Evolutionary conservation across 1,140 invertebrate genomes (phyloP).

Genomic region (Calycopis cecrops): DNA sequence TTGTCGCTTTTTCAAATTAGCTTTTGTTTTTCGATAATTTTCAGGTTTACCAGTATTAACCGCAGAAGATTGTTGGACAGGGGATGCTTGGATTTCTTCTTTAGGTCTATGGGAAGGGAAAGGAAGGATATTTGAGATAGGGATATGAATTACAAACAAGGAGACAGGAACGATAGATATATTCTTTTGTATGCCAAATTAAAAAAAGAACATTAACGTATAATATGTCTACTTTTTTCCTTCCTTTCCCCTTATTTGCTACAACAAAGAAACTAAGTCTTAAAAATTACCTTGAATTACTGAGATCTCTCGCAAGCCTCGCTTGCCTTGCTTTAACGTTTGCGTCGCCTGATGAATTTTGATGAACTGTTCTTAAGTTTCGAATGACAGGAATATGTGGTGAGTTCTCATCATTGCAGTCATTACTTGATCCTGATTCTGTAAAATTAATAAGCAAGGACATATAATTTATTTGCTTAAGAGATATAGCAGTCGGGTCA

Average conservation of each 20-base stretch:
- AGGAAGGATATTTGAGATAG: slow-evolving; percentile 47
- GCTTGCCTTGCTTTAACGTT: slow-evolving; percentile 60
- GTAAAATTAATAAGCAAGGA: slow-evolving; percentile 21
- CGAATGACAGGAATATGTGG: slow-evolving; percentile 62
- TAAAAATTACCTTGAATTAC: slow-evolving; percentile 52
- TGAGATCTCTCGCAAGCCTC: slow-evolving; percentile 57
- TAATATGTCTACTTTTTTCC: slow-evolving; percentile 23
- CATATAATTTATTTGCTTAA: too few relatives aligned
- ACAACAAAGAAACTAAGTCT: slow-evolving; percentile 20
- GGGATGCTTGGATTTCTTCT: slow-evolving; percentile 37
- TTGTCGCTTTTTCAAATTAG: slow-evolving; percentile 47
- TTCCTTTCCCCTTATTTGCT: slow-evolving; percentile 73
- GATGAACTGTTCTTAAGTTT: slow-evolving; percentile 43
- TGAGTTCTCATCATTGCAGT: slow-evolving; percentile 52
- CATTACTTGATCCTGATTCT: slow-evolving; percentile 65
- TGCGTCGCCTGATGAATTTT: slow-evolving; percentile 56
- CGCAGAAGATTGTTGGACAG: slow-evolving; percentile 41
- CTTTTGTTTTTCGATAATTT: slow-evolving; percentile 37
- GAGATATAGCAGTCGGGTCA: too few relatives aligned
- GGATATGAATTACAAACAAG: slow-evolving; percentile 52
- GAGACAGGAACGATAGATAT: slow-evolving; percentile 57
- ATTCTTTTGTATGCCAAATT: slow-evolving; percentile 24
- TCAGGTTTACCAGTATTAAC: slow-evolving; percentile 36
- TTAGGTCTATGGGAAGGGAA: slow-evolving; percentile 60
- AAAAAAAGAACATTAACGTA: slow-evolving; percentile 26